A percentile compares a stretch with the other conserved stretches of the same genome.
phyloP scores from a whole-genome alignment of 2,113 vertebrate genomes.

The Otus sunia region DNA sequence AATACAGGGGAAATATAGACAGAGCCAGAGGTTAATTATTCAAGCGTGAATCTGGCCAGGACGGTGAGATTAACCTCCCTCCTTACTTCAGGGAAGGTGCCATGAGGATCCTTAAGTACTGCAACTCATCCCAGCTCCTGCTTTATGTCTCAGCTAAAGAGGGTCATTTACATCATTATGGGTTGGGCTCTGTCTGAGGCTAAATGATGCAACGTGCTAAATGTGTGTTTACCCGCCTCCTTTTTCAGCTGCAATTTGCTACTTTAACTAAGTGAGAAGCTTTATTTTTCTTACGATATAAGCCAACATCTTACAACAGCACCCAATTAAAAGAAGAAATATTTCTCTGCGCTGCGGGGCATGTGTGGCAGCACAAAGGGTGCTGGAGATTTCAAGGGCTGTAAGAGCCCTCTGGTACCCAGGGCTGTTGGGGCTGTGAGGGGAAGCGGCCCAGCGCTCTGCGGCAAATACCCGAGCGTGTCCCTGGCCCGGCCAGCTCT shows the following conservation, averaged over 20 bases:
- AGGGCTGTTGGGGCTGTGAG: not conserved
- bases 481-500: not conserved
- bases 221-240: not conserved
- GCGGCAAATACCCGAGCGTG: fast-evolving
- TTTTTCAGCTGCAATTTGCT: not conserved
- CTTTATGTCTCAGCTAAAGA: fast-evolving
- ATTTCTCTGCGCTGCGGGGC: not conserved
- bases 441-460: not conserved
- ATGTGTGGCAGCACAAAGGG: no score
- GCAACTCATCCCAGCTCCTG: not conserved
- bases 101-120: fast-evolving
- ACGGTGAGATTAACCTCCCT: not conserved
- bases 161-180: no score
- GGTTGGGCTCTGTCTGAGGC: not conserved
- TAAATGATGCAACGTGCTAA: fast-evolving
- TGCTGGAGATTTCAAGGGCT: fast-evolving
- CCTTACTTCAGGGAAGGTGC: not conserved
- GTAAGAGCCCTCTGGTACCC: not conserved
- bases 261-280: not conserved
- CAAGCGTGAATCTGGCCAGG: not conserved
- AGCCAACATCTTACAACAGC: not conserved
- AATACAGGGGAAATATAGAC: not conserved
- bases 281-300: not conserved
- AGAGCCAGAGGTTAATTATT: not conserved
- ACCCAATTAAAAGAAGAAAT: not conserved